Evolutionary conservation across 2,888 invertebrate genomes (phyloP).

Genomic region (Elysia crispata): DNA sequence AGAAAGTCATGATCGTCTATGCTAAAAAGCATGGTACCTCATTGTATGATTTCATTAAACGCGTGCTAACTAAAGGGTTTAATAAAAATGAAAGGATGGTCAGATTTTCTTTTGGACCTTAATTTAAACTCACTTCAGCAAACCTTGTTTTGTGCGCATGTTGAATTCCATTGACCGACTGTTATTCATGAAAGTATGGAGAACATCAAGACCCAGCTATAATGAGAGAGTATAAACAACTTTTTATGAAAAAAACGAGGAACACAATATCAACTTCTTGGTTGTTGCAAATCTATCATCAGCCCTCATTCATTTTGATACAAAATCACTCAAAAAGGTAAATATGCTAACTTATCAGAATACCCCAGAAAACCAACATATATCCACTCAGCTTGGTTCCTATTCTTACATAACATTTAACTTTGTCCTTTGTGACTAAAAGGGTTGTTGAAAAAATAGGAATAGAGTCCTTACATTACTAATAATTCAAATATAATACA

Average conservation of each 20-base stretch:
- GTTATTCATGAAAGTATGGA: conserved; percentile 50
- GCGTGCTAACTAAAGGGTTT: no score
- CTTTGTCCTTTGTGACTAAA: not conserved
- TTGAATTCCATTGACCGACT: conserved; percentile 49
- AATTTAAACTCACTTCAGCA: conserved; percentile 50
- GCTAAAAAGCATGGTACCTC: no score
- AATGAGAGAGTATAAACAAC: not conserved
- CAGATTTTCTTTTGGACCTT: no score
- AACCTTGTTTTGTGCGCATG: conserved; percentile 21
- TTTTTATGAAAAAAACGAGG: not conserved
- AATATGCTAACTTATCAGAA: not conserved
- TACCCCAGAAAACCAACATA: not conserved
- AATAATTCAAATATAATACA: no score
- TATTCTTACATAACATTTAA: not conserved
- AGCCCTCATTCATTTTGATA: no score
- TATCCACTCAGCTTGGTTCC: not conserved
- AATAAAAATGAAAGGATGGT: no score
- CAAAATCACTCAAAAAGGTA: not conserved
- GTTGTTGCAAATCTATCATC: no score
- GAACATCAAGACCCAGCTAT: conserved; percentile 51
- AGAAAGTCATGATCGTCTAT: no score
- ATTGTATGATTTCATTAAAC: no score
- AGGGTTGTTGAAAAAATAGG: no score
- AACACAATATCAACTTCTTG: not conserved
- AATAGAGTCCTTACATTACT: no score